Conservation (phyloP, 2,888 invertebrate species). For the Erpobdella octoculata region DNA sequence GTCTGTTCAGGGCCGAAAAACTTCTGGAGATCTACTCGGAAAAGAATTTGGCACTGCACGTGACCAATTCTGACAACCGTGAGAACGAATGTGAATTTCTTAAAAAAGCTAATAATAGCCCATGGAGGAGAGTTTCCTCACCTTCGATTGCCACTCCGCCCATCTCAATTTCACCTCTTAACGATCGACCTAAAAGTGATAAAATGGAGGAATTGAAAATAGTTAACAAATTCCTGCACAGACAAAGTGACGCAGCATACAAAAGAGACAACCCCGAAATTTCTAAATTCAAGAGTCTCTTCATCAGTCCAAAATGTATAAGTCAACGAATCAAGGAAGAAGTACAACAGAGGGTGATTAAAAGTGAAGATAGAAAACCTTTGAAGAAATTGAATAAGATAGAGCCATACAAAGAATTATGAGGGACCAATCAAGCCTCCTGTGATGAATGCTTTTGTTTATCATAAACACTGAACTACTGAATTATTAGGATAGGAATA, state of each 20-base stretch:
- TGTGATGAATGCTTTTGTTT: no score
- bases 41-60: background rate
- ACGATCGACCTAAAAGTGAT: no score
- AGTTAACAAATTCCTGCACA: no score
- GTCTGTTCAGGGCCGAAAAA: background rate
- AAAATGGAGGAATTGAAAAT: no score
- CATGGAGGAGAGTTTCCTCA: background rate
- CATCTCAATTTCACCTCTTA: no score
- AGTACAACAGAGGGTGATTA: background rate
- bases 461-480: no score
- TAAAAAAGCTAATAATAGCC: background rate
- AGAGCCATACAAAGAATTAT: no score
- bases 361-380: slow-evolving; percentile 5
- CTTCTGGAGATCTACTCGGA: background rate
- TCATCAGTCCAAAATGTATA: background rate
- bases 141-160: background rate
- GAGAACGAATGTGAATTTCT: background rate
- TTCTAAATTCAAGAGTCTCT: background rate
- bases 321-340: background rate
- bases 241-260: background rate
- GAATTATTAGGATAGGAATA: no score
- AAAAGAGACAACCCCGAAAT: background rate
- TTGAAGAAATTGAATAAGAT: slow-evolving; percentile 6
- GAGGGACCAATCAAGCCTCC: no score
- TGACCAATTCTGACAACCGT: background rate